These are phyloP conservation scores for Poeciliopsis paucimaculata DNA, from an alignment of 2,797 vertebrate species.

Conservation along the genomic window DNA sequence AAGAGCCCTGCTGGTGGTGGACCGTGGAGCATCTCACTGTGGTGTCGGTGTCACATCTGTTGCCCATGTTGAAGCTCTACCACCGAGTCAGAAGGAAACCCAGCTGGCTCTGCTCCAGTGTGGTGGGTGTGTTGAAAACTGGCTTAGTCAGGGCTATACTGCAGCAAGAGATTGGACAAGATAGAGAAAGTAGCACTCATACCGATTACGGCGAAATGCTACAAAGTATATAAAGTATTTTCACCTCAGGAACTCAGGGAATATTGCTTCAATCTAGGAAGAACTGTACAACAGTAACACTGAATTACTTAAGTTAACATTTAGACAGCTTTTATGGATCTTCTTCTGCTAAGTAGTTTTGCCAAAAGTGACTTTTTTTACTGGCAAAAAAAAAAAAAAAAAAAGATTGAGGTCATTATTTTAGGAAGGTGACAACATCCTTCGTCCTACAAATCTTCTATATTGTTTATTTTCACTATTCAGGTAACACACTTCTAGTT, in stretches of 20 bases:
- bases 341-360: neutral
- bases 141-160: conserved; percentile 64
- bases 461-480: neutral
- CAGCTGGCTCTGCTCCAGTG: conserved; percentile 61
- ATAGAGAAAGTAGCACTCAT: conserved; percentile 52
- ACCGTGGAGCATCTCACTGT: conserved; percentile 51
- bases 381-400: too few species aligned
- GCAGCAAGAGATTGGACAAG: conserved; percentile 61
- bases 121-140: conserved; percentile 62
- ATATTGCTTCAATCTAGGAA: conserved; percentile 16
- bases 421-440: neutral
- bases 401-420: too few species aligned
- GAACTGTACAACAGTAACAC: conserved; percentile 6
- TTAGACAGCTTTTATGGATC: conserved; percentile 12
- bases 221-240: conserved; percentile 39
- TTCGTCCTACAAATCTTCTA: neutral
- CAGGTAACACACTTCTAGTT: neutral
- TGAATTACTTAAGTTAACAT: conserved; percentile 29
- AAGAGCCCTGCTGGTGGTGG: conserved; percentile 48
- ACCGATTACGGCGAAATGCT: conserved; percentile 42
- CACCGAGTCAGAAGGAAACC: conserved; percentile 61
- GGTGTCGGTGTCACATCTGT: conserved; percentile 69
- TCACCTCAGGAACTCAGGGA: conserved; percentile 19
- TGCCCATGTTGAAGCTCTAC: conserved; percentile 55
- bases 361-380: too few species aligned